Percentiles rank a stretch among this genome's conserved stretches.
phyloP scores from a whole-genome alignment of 2,797 vertebrate genomes.

The Adrianichthys oophorus region DNA sequence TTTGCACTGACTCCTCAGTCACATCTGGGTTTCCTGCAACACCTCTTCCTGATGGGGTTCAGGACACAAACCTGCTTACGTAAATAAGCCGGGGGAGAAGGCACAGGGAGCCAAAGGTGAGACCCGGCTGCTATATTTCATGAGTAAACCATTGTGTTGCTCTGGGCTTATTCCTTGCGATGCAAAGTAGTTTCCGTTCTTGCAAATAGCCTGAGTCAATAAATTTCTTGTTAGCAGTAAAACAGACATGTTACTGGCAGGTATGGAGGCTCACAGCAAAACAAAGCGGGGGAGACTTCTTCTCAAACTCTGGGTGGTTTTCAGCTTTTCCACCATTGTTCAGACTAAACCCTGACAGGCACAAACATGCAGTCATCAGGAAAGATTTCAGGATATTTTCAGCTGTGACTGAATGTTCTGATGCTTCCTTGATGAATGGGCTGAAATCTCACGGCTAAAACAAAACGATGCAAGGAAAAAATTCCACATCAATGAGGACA shows the following conservation, averaged over 20 bases:
- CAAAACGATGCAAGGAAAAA: too few relatives aligned
- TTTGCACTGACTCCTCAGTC: slow-evolving; percentile 61
- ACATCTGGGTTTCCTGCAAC: slow-evolving; percentile 76
- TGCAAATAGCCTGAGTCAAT: slow-evolving; percentile 59
- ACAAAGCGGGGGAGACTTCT: slow-evolving; percentile 42
- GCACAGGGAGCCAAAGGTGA: slow-evolving; percentile 78
- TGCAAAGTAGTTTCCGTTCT: slow-evolving; percentile 74
- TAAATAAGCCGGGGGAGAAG: slow-evolving; percentile 74
- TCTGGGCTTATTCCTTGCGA: slow-evolving; percentile 62
- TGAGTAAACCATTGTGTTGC: slow-evolving; percentile 76
- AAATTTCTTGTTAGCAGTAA: slow-evolving; percentile 63
- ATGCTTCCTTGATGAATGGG: too few relatives aligned
- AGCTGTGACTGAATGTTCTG: too few relatives aligned
- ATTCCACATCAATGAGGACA: too few relatives aligned
- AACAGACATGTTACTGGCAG: slow-evolving; percentile 49
- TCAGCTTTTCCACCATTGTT: slow-evolving; percentile 17
- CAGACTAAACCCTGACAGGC: background rate
- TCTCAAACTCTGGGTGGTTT: background rate
- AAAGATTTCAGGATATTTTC: background rate
- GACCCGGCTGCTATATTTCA: slow-evolving; percentile 78
- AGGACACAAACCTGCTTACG: slow-evolving; percentile 75
- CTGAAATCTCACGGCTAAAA: too few relatives aligned
- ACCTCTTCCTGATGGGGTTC: slow-evolving; percentile 79
- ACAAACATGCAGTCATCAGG: slow-evolving; percentile 9
- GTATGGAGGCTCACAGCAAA: slow-evolving; percentile 37